phyloP scores from a whole-genome alignment of 2,888 invertebrate species.

The Silvanus unidentatus region DNA sequence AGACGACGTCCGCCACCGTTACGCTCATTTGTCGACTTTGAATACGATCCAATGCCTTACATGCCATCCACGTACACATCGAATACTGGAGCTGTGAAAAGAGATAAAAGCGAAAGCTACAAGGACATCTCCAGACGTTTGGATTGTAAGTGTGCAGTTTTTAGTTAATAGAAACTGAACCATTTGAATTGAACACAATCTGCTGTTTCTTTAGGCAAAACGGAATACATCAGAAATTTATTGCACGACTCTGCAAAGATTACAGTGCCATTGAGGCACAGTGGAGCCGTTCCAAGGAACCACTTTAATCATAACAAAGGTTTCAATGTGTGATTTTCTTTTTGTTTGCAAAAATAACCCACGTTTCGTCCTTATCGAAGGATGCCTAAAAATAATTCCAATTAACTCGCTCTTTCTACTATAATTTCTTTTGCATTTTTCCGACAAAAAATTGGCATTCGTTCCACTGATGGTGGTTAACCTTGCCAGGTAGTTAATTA shows the following conservation, averaged over 20 bases:
- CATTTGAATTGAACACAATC: not conserved
- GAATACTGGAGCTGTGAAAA: conserved; percentile 32
- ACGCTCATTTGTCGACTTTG: conserved; percentile 26
- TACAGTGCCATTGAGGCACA: conserved; percentile 41
- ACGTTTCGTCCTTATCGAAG: no score
- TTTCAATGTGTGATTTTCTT: conserved; percentile 13
- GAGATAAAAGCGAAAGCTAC: conserved; percentile 43
- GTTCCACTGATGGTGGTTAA: no score
- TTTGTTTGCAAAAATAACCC: no score
- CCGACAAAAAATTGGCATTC: no score
- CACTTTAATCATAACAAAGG: conserved; percentile 44
- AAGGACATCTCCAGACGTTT: conserved; percentile 42
- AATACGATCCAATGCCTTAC: conserved; percentile 32
- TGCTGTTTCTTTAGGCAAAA: conserved; percentile 35
- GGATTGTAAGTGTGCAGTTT: conserved; percentile 41
- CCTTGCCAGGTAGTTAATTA: no score
- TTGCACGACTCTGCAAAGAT: conserved; percentile 45
- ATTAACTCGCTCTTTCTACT: no score
- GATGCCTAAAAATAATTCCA: no score
- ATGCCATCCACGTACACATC: conserved; percentile 29
- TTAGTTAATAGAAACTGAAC: no score
- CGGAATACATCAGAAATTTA: conserved; percentile 44
- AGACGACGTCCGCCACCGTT: conserved; percentile 26
- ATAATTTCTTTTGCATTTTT: no score
- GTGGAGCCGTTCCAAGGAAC: conserved; percentile 40